A percentile compares a stretch with the other conserved stretches of the same genome.
Conservation (phyloP, 92 coral and sea anemone species). For the Palythoa grandis region DNA sequence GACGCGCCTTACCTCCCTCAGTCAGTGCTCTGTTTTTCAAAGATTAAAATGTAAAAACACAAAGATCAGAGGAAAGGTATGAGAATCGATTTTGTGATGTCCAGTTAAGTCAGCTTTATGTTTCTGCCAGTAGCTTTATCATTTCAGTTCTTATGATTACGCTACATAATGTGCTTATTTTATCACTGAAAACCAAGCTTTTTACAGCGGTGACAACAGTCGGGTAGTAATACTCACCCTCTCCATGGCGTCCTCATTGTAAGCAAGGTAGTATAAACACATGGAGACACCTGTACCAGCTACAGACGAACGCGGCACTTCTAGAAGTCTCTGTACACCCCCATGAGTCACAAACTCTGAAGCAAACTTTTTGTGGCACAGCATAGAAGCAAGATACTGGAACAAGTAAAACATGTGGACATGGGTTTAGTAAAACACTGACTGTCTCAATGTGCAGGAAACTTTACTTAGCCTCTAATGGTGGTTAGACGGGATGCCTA, state of each 20-base stretch:
- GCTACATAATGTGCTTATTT: neutral
- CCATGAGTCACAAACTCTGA: constrained; percentile 94
- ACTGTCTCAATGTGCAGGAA: too few species aligned
- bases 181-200: neutral
- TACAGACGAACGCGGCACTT: constrained; percentile 94
- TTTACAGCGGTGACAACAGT: neutral
- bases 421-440: too few species aligned
- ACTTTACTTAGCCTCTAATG: too few species aligned
- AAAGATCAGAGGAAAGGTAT: too few species aligned
- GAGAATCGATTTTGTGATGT: too few species aligned
- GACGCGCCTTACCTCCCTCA: too few species aligned
- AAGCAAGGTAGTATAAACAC: constrained; percentile 94
- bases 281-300: constrained; percentile 96
- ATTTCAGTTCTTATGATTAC: neutral
- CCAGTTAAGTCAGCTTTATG: neutral
- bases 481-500: too few species aligned
- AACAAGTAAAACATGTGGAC: neutral
- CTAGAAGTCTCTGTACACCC: constrained; percentile 85
- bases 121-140: neutral
- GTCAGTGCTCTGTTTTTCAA: too few species aligned
- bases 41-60: too few species aligned
- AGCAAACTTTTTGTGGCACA: constrained; percentile 99
- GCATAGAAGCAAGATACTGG: constrained; percentile 91
- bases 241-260: constrained; percentile 97
- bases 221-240: constrained; percentile 61